A percentile compares a stretch with the other conserved stretches of the same genome.
phyloP scores from a whole-genome alignment of 2,888 invertebrate genomes.

The Gandaritis pyraliata region DNA sequence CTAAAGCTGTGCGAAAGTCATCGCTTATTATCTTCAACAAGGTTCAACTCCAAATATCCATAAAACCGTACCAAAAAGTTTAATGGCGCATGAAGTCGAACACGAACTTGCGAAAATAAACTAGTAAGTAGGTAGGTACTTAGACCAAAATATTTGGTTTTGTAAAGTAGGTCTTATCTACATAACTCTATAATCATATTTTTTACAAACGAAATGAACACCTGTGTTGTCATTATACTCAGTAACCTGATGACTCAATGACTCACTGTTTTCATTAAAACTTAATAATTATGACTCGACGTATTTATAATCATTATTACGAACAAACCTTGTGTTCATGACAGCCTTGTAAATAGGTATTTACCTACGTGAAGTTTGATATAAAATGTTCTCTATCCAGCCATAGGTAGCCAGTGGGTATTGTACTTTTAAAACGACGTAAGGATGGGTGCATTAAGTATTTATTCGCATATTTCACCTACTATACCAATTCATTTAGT shows the following conservation, averaged over 20 bases:
- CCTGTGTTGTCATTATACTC: slow-evolving; percentile 16
- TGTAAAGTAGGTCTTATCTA: not conserved
- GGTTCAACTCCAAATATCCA: too few relatives aligned
- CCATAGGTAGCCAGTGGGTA: not conserved
- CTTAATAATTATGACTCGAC: slow-evolving; percentile 49
- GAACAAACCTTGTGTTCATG: slow-evolving; percentile 14
- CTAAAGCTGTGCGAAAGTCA: too few relatives aligned
- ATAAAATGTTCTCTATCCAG: too few relatives aligned
- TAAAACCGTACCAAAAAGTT: too few relatives aligned
- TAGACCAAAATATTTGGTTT: not conserved
- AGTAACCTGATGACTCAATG: slow-evolving; percentile 34
- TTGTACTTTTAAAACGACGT: too few relatives aligned
- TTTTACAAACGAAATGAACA: not conserved
- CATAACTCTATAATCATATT: not conserved
- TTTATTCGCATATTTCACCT: too few relatives aligned
- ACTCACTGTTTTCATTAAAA: slow-evolving; percentile 45
- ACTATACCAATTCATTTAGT: too few relatives aligned
- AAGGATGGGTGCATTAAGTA: too few relatives aligned
- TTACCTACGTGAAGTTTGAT: slow-evolving; percentile 2
- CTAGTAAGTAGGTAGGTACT: too few relatives aligned
- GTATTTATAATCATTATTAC: slow-evolving; percentile 31
- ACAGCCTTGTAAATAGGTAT: slow-evolving; percentile 21
- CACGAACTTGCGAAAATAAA: too few relatives aligned
- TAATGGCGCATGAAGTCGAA: too few relatives aligned
- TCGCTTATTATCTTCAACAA: too few relatives aligned